phyloP scores from a whole-genome alignment of 2,888 invertebrate species.

The Buathra laborator region DNA sequence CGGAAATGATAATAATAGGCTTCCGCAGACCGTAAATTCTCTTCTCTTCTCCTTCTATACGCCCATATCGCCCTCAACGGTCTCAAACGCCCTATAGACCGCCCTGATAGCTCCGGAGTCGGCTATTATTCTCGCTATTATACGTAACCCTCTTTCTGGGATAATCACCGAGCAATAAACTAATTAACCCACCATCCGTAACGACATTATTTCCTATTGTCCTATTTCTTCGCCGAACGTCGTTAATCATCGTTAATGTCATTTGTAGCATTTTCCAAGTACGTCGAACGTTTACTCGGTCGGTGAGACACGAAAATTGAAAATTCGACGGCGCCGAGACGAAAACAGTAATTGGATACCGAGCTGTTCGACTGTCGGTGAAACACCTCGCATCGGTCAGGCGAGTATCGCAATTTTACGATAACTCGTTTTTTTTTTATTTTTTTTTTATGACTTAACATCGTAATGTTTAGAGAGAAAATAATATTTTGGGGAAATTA shows the following conservation, averaged over 20 bases:
- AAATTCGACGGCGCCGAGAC: neutral
- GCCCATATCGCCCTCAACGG: neutral
- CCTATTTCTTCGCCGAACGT: slow-evolving; percentile 1
- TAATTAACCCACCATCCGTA: neutral
- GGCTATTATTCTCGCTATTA: neutral
- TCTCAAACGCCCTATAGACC: neutral
- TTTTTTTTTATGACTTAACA: neutral
- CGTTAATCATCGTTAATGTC: too few species aligned
- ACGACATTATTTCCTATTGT: slow-evolving; percentile 18
- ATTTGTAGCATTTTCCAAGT: slow-evolving; percentile 3
- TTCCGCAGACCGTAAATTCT: slow-evolving; percentile 63
- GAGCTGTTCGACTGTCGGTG: neutral
- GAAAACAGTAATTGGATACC: neutral
- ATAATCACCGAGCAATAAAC: slow-evolving; percentile 5
- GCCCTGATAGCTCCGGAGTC: neutral
- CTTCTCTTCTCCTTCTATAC: slow-evolving; percentile 50
- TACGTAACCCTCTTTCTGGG: neutral
- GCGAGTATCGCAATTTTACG: neutral
- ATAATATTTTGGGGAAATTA: neutral
- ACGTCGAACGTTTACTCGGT: neutral
- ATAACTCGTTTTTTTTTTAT: neutral
- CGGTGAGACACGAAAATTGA: neutral
- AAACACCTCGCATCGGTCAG: neutral
- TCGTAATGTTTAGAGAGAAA: neutral
- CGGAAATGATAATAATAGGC: slow-evolving; percentile 67